These are phyloP conservation scores for Merops nubicus DNA, from an alignment of 2,113 vertebrate genomes.

Conservation along the genomic window DNA sequence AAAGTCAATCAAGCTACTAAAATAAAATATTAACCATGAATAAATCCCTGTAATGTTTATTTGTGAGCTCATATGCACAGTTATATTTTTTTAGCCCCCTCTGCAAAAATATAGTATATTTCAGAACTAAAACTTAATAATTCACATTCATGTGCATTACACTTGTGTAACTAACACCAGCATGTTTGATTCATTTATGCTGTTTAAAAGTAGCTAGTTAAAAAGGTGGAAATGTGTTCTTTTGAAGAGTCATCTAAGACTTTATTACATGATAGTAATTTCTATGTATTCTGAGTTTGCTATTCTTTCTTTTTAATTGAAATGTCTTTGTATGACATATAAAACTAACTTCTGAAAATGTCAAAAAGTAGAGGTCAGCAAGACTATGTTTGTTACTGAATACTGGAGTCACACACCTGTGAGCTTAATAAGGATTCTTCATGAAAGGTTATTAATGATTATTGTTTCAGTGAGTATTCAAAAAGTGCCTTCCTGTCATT, in stretches of 20 bases:
- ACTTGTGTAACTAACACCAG: not conserved
- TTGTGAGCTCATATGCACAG: not conserved
- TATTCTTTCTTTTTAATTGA: not conserved
- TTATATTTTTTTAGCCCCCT: accelerated
- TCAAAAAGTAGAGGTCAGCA: not conserved
- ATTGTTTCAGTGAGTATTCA: not conserved
- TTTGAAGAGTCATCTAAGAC: not conserved
- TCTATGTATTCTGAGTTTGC: not conserved
- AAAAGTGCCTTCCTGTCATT: not conserved
- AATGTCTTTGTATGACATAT: not conserved
- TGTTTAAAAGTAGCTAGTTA: not conserved
- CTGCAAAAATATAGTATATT: not conserved
- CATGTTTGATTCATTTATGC: not conserved
- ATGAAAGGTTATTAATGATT: not conserved
- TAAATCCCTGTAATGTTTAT: not conserved
- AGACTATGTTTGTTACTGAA: not conserved
- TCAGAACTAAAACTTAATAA: not conserved
- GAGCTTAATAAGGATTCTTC: conserved; percentile 16
- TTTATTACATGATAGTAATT: not conserved
- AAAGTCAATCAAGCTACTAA: not conserved
- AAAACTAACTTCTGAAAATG: conserved; percentile 30
- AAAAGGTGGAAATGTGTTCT: not conserved
- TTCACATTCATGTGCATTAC: not conserved
- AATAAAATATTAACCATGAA: not conserved
- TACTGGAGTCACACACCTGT: not conserved